Conservation (phyloP, 2,888 invertebrate species). For the Protodeltote pygarga region DNA sequence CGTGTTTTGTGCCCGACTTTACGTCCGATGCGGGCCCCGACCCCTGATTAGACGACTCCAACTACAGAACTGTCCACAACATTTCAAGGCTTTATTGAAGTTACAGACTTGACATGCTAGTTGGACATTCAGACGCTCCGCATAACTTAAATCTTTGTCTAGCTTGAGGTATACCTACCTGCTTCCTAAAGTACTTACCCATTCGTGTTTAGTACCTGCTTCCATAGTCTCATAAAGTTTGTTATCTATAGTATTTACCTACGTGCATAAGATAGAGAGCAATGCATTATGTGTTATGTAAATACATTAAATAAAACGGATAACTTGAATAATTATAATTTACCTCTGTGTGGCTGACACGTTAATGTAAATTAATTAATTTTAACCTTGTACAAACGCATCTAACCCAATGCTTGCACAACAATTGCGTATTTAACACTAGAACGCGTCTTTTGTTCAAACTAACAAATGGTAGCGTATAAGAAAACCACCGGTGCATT, state of each 20-base stretch:
- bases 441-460: constrained; percentile 56
- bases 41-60: constrained; percentile 61
- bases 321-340: constrained; percentile 31
- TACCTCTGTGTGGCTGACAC: constrained; percentile 47
- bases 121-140: constrained; percentile 35
- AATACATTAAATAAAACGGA: constrained; percentile 18
- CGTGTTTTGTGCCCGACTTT: constrained; percentile 44
- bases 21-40: constrained; percentile 44
- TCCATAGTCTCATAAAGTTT: too few species aligned
- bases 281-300: constrained; percentile 9
- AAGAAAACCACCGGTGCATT: constrained; percentile 39
- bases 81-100: constrained; percentile 53
- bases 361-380: constrained; percentile 62
- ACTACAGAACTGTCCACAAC: constrained; percentile 55
- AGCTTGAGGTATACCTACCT: constrained; percentile 22
- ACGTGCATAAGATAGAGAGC: neutral
- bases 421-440: constrained; percentile 55
- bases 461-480: constrained; percentile 41
- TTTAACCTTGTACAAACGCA: constrained; percentile 57
- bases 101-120: constrained; percentile 43
- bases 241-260: neutral
- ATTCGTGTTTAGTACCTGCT: too few species aligned
- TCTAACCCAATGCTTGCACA: constrained; percentile 59
- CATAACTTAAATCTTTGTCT: constrained; percentile 45
- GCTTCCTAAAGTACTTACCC: too few species aligned